These are phyloP conservation scores for Coregonus ussuriensis DNA, from an alignment of 2,797 vertebrate genomes.

Conservation along the genomic window DNA sequence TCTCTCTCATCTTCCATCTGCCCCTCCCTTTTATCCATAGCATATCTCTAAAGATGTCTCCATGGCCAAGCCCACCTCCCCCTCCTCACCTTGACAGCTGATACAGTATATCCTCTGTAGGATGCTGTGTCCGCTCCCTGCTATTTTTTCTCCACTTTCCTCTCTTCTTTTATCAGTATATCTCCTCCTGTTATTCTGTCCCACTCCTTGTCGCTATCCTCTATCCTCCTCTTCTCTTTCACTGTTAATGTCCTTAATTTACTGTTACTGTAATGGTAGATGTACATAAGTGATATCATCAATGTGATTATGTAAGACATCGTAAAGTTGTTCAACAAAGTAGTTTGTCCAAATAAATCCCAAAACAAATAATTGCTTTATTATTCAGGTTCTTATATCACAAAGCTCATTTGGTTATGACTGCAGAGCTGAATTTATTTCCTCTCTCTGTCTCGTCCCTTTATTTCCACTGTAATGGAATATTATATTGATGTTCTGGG, in stretches of 20 bases:
- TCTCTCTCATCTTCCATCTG: conserved; percentile 36
- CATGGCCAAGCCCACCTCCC: conserved; percentile 22
- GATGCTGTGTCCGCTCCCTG: conserved; percentile 46
- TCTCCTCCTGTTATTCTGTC: neutral
- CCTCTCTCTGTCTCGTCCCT: conserved; percentile 16
- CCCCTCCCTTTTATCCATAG: conserved; percentile 62
- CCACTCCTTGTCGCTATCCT: neutral
- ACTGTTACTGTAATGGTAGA: conserved; percentile 17
- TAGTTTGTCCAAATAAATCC: neutral
- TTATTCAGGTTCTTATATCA: neutral
- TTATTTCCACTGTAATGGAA: conserved; percentile 69
- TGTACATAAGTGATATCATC: neutral
- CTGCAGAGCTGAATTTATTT: neutral
- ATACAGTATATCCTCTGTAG: conserved; percentile 27
- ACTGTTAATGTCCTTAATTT: conserved; percentile 19
- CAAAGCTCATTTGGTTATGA: neutral
- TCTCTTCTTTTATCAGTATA: neutral
- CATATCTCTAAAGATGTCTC: conserved; percentile 54
- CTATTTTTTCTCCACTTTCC: conserved; percentile 39
- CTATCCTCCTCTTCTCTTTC: neutral
- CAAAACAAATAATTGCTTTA: neutral
- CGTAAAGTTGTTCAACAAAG: neutral
- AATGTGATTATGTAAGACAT: neutral
- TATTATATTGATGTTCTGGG: conserved; percentile 72
- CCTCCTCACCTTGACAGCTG: conserved; percentile 11